phyloP scores from a whole-genome alignment of 2,888 invertebrate species.

The Lasiommata megera region DNA sequence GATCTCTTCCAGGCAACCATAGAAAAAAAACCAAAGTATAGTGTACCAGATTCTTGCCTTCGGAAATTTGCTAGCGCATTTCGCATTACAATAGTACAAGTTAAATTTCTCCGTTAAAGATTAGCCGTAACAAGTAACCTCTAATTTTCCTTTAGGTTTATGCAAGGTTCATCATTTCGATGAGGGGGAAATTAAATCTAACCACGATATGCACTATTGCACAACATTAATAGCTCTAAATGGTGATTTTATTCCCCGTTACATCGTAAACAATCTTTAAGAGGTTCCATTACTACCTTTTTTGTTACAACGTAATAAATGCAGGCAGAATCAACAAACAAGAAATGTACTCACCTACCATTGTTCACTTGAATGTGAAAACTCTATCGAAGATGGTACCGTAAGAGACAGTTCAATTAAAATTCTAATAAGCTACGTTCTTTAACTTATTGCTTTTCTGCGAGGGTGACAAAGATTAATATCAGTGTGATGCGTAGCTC shows the following conservation, averaged over 20 bases:
- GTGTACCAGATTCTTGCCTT: too few relatives aligned
- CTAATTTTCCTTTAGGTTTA: too few relatives aligned
- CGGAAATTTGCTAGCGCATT: too few relatives aligned
- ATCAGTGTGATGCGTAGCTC: neutral
- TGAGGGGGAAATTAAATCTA: too few relatives aligned
- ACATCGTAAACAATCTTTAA: neutral
- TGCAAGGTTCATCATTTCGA: too few relatives aligned
- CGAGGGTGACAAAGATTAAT: constrained; percentile 12
- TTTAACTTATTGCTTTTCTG: constrained; percentile 7
- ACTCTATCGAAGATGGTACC: neutral
- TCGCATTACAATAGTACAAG: too few relatives aligned
- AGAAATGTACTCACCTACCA: neutral
- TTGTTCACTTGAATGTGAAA: constrained; percentile 7
- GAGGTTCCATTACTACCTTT: neutral
- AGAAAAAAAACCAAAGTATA: too few relatives aligned
- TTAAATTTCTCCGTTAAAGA: too few relatives aligned
- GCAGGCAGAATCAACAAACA: neutral
- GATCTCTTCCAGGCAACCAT: too few relatives aligned
- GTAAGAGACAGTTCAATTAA: constrained; percentile 11
- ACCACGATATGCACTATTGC: neutral
- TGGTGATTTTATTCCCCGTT: constrained; percentile 1
- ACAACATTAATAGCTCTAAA: neutral
- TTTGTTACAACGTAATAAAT: neutral
- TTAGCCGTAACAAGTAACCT: too few relatives aligned
- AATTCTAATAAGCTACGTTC: constrained; percentile 12